Evolutionary conservation across 2,888 invertebrate species (phyloP), one percentile per base, ranked within the genome.

Genomic region (Bombylius major): DNA sequence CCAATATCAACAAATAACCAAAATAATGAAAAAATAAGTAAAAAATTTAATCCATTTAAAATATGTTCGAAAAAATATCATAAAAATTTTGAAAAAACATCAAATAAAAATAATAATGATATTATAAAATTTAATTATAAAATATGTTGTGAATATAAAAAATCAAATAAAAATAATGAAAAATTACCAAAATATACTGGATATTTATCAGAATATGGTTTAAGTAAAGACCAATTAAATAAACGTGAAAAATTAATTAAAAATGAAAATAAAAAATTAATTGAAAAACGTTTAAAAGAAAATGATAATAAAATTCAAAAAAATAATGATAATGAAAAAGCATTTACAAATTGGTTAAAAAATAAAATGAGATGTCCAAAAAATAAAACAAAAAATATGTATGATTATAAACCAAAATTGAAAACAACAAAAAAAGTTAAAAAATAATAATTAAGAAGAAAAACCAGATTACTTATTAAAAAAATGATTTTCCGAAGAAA

Each of bases 311-410:
- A 76, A 60, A 67, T 73, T 11, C 69, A 69, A 47, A 72, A 75
- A 65, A 70, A 77, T 65, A 67, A 76, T 54, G 76, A 78, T 59
- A 79, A 79, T 64, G 79, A 79, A 64, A 68, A 73, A 47, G 77
- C 78, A 48, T 79, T 79, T 56, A 75, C 75, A 50, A 77, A 76
- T 42, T 79, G 79, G 79, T 66, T 79, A 51, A 75, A 75, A 60
- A 72, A 71, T 56, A 74, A 74, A 64, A 71, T 73, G 70, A 68
- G 70, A 5, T 70, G 68, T 60, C 71, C 73, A 34, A 70, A 70
- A 23, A 73, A 73, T 57, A 70, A 71, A 58, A 72, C 72, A 0
- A 69, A 68, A 47, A 73, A 73, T 58, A 73, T 73, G 73, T 73
- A 72, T 50, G 73, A 73, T 61, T 56, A 56, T 50, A 50, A 50